A percentile compares a stretch with the other conserved stretches of the same genome.
phyloP scores from a whole-genome alignment of 2,797 vertebrate species.

The Alcedo quadribrachys region DNA sequence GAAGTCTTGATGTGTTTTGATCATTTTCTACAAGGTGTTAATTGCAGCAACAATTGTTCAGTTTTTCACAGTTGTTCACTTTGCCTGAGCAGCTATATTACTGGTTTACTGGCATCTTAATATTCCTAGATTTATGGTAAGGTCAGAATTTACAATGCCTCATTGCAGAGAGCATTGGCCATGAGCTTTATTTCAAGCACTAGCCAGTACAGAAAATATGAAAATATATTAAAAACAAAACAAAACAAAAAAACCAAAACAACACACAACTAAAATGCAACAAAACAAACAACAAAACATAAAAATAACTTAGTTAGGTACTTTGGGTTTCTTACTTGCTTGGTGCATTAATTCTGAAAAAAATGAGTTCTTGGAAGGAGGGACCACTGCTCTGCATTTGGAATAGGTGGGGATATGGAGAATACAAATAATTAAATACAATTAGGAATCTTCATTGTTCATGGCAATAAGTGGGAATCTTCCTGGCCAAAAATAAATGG shows the following conservation, averaged over 20 bases:
- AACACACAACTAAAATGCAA: too few relatives aligned
- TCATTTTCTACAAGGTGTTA: neutral
- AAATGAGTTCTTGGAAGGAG: neutral
- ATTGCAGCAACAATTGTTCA: neutral
- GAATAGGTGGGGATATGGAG: neutral
- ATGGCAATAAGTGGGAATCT: neutral
- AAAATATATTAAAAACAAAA: neutral
- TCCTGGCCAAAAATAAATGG: neutral
- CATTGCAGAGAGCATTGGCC: neutral
- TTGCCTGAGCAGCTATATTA: neutral
- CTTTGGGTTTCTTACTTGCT: neutral
- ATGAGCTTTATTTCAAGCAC: neutral
- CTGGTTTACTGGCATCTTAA: neutral
- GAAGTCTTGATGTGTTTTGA: neutral
- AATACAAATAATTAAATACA: neutral
- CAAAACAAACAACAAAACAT: neutral
- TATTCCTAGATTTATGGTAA: neutral
- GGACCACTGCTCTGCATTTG: neutral
- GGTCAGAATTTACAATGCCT: neutral
- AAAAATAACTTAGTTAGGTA: accelerated
- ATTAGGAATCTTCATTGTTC: neutral
- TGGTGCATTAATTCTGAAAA: neutral
- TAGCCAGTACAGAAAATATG: neutral
- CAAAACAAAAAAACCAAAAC: neutral
- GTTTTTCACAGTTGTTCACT: too few relatives aligned